Percentiles rank a stretch among this genome's conserved stretches.
phyloP scores from a whole-genome alignment of 2,888 invertebrate species.

The Epistrophe grossulariae region DNA sequence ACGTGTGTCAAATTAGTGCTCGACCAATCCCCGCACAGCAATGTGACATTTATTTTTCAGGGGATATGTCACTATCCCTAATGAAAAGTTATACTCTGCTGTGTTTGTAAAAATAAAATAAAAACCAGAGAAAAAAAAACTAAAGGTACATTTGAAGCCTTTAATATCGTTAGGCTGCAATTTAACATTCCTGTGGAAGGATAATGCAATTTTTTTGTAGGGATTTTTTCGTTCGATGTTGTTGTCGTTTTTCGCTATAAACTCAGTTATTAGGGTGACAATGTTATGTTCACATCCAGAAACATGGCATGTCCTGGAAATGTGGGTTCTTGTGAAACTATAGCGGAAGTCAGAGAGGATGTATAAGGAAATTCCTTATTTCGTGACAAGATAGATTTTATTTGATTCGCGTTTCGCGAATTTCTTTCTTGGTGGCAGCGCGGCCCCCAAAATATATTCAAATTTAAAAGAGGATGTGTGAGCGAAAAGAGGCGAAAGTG shows the following conservation, averaged over 20 bases:
- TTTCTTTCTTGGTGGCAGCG: conserved; percentile 13
- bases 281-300: conserved; percentile 57
- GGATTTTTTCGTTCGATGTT: background rate
- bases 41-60: conserved; percentile 43
- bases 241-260: conserved; percentile 43
- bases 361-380: conserved; percentile 74
- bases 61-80: conserved; percentile 49
- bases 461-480: conserved; percentile 46
- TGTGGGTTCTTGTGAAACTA: conserved; percentile 60
- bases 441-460: conserved; percentile 57
- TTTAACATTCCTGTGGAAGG: conserved; percentile 43
- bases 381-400: conserved; percentile 74
- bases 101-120: conserved; percentile 20
- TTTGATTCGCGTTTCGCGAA: conserved; percentile 70
- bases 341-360: conserved; percentile 58
- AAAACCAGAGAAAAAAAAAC: conserved; percentile 2
- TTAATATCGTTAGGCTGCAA: conserved; percentile 47
- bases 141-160: conserved; percentile 24
- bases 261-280: conserved; percentile 62
- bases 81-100: conserved; percentile 60
- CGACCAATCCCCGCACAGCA: conserved; percentile 44
- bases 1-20: conserved; percentile 61
- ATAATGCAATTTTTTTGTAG: conserved; percentile 17
- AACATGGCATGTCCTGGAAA: conserved; percentile 50
- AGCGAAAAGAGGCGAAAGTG: background rate